Evolutionary conservation across 2,888 invertebrate species (phyloP).

Genomic region (Encarsia formosa): DNA sequence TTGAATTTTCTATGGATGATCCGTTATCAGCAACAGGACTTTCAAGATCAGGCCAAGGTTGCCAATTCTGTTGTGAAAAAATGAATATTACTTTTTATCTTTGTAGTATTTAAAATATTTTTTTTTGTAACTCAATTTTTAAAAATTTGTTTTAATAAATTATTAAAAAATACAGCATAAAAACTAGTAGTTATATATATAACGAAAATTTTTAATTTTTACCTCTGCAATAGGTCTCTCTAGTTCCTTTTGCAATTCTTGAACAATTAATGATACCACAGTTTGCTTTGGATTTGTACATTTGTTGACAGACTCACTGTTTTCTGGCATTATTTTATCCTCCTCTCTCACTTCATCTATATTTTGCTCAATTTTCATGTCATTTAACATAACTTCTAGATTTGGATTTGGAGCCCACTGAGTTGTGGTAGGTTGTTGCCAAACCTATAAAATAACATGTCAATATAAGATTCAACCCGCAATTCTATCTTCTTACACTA

Average conservation of each 20-base stretch:
- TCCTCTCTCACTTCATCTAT: conserved; percentile 31
- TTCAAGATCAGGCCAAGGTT: conserved; percentile 46
- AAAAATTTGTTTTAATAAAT: background rate
- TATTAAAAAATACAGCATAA: background rate
- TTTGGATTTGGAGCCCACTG: conserved; percentile 42
- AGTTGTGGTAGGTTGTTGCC: conserved; percentile 37
- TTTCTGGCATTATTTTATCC: conserved; percentile 27
- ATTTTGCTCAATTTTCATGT: conserved; percentile 35
- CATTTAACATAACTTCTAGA: conserved; percentile 39
- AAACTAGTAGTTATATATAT: background rate
- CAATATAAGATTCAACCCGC: background rate
- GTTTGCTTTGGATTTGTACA: conserved; percentile 35
- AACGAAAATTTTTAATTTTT: conserved; percentile 11
- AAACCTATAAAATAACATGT: conserved; percentile 34
- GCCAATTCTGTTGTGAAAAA: conserved; percentile 49
- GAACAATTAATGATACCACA: conserved; percentile 73
- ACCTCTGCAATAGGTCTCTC: conserved; percentile 44
- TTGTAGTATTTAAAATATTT: too few relatives aligned
- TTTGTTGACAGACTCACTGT: conserved; percentile 28
- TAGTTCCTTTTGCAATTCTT: conserved; percentile 69
- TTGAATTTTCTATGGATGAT: conserved; percentile 11
- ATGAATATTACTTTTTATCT: too few relatives aligned
- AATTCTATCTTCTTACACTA: background rate
- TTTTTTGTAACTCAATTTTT: too few relatives aligned
- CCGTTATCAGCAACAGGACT: conserved; percentile 32